Base-by-base conservation (phyloP, 37 sponge, comb jelly and placozoan species). In the Petrosia ficiformis region DNA sequence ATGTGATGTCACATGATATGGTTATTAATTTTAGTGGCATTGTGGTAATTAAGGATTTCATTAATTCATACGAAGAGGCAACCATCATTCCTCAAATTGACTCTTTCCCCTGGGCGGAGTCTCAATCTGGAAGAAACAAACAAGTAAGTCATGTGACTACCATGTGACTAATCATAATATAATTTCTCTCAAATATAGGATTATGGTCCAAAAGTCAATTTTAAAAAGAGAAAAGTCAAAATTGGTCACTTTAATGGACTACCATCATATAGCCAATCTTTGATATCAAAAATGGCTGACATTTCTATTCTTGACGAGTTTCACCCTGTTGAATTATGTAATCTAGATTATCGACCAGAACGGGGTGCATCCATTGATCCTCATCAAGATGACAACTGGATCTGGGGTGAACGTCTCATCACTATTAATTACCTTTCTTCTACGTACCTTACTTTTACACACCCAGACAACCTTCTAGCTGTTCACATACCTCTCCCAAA, bases 151-250 rank as follows among this genome's bases (percentile, higher is more conserved):
- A 4, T 44, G 10, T 40, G 38, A 48, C 58, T 41, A 25, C 24
- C 59, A 67, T 59, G 48, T 59, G 54, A 3, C 10, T 16, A 25
- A 25, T 39, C 11, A 36, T 42, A 37, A 5, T 42, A 21, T 26
- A 3, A 43, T 37, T 8, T 34, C 4, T 44, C 1, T 44, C 8
- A 3, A 31, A 4, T 67, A 2, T 52, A 97, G 96, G 96, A 98
- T 73, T 98, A 82, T 81, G 99, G 99, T 2, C 96, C 96, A 41
- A 89, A 91, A 42, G 94, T 88, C 2, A 98, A 98, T 75, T 98
- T 96, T 73, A 98, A 95, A 68, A 78, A 79, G n/a, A 52, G 68
- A 61, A 95, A 95, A 75, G 60, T 93, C 0, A 93, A 93, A 56
- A 52, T 90, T 28, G 99, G 91, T 2, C 6, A 36, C 4, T 98